Conservation (phyloP, 2,113 vertebrate genomes). For the Chitala chitala region DNA sequence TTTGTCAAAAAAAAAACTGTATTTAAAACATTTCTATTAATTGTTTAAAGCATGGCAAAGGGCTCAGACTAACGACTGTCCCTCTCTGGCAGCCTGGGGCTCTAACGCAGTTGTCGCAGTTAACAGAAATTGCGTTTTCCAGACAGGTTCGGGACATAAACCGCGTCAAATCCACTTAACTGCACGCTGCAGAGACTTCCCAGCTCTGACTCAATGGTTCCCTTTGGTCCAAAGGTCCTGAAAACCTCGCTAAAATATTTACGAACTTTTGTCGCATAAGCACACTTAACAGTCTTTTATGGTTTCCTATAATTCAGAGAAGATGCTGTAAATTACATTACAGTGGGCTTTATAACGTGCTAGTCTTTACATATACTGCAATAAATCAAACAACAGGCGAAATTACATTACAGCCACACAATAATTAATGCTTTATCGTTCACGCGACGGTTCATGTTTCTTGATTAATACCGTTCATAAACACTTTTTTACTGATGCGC, state of each 20-base stretch:
- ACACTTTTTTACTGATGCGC: too few species aligned
- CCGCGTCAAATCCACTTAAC: not conserved
- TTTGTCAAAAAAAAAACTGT: too few species aligned
- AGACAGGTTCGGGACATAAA: too few species aligned
- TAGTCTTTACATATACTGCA: not conserved
- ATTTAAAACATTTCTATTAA: too few species aligned
- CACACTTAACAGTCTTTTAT: not conserved
- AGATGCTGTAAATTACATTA: not conserved
- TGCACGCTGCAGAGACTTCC: not conserved
- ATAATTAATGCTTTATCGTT: too few species aligned
- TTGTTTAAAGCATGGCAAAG: too few species aligned
- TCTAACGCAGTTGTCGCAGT: too few species aligned
- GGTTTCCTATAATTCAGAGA: not conserved
- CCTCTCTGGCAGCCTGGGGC: too few species aligned
- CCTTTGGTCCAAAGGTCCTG: conserved; percentile 15
- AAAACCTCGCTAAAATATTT: conserved; percentile 33
- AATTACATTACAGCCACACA: not conserved
- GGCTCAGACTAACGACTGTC: too few species aligned
- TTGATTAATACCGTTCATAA: too few species aligned
- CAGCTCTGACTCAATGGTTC: conserved; percentile 14
- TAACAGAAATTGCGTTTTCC: too few species aligned
- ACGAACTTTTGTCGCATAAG: conserved; percentile 10
- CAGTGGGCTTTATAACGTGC: conserved; percentile 8
- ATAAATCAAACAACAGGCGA: not conserved
- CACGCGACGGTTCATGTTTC: too few species aligned